Evolutionary conservation across 2,113 vertebrate species (phyloP), one percentile per base, ranked within the genome.

Genomic region (Takifugu bimaculatus): DNA sequence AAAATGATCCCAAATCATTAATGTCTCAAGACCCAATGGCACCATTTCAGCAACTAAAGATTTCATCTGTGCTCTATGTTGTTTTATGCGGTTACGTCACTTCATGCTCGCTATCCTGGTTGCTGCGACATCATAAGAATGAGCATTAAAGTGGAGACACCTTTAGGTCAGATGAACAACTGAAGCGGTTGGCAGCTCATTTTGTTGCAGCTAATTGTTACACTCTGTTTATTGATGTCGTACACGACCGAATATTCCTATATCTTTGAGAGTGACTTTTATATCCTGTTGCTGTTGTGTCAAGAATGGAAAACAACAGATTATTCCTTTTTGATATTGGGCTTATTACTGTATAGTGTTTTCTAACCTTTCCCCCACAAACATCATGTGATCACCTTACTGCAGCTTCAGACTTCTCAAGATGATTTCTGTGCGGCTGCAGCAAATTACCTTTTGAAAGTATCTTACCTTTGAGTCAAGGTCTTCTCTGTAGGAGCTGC

Each of bases 391-490:
- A 60, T 25, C 56, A 68, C 69, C 65, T 75, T 73, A 70, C 60
- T 49, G 62, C 56, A 68, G 50, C 66, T 57, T 70, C 76, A 13
- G 70, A 32, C 29, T 32, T 45, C 13, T 4, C 20, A 15, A 62
- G 53, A 50, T 58, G 54, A 70, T 78, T 79, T 79, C 64, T 78
- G 68, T 78, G 77, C 73, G 72, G 76, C 68, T 60, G 63, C 63
- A 79, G 61, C 52, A 73, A 77, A 73, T 82, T 63, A 49, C 54
- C 65, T 77, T 70, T 14, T 77, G 67, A 70, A 60, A 50, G 57
- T 76, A 53, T 65, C 59, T 75, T 66, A 68, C 70, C 75, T 82
- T 77, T 28, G 43, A 74, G 69, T 83, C 77, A 84, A 86, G 85
- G 82, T 85, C 79, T 62, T 70, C 60, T 73, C 66, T 72, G 64